Conservation (phyloP, 2,888 invertebrate species). For the Leptura quadrifasciata region DNA sequence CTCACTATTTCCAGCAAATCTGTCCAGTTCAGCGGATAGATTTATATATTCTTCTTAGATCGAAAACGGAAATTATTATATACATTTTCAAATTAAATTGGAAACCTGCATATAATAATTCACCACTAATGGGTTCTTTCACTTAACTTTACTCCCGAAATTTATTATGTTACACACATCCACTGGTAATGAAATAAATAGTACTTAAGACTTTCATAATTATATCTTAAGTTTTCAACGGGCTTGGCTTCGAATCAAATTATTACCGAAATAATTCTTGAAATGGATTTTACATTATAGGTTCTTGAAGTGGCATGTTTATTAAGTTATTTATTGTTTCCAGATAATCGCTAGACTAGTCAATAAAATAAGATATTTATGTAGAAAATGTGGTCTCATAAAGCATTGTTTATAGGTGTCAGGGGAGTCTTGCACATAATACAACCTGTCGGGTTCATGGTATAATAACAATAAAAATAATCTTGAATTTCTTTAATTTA, state of each 20-base stretch:
- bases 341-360: background rate
- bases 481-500: too few species aligned
- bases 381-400: background rate
- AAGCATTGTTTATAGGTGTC: background rate
- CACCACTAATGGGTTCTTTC: constrained; percentile 58
- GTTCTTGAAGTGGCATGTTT: constrained; percentile 19
- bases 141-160: constrained; percentile 53
- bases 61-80: constrained; percentile 57
- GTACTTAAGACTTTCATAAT: constrained; percentile 41
- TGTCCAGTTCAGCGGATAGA: constrained; percentile 47
- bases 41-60: constrained; percentile 62
- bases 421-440: too few species aligned
- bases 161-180: constrained; percentile 50
- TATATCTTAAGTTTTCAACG: constrained; percentile 42
- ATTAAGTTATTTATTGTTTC: constrained; percentile 14
- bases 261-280: constrained; percentile 35
- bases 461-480: too few species aligned
- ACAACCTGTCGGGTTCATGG: too few species aligned
- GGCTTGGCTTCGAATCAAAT: constrained; percentile 40
- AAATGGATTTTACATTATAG: constrained; percentile 33
- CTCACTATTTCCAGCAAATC: constrained; percentile 28
- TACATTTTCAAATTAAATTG: constrained; percentile 59
- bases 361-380: background rate
- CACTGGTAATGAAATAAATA: constrained; percentile 40
- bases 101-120: constrained; percentile 60